A percentile compares a stretch with the other conserved stretches of the same genome.
phyloP scores from a whole-genome alignment of 2,113 vertebrate genomes.

The Oreochromis spilurus region DNA sequence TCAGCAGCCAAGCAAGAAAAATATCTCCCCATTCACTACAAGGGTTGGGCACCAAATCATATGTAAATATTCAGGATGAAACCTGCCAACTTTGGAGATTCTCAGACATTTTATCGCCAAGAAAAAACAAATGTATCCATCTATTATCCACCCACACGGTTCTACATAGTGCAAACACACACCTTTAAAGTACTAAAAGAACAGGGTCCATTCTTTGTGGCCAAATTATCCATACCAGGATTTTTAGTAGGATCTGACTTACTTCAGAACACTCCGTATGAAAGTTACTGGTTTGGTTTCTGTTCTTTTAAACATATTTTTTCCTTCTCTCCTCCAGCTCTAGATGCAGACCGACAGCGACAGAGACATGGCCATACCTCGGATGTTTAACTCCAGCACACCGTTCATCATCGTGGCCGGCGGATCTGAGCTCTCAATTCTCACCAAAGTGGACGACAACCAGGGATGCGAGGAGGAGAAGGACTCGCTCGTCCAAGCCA shows the following conservation, averaged over 20 bases:
- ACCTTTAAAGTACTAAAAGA: not conserved
- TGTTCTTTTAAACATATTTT: not conserved
- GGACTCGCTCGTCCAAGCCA: constrained; percentile 27
- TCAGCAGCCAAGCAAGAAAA: not conserved
- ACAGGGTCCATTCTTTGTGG: not conserved
- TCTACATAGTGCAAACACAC: not conserved
- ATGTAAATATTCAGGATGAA: not conserved
- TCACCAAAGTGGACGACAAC: constrained; percentile 12
- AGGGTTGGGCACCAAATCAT: not conserved
- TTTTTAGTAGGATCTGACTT: not conserved
- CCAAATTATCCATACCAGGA: not conserved
- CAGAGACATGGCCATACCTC: constrained; percentile 55
- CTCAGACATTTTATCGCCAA: not conserved
- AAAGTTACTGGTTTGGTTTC: rapidly evolving
- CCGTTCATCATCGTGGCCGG: constrained; percentile 20
- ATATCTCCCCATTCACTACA: not conserved
- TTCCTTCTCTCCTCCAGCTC: not conserved
- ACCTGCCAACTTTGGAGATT: not conserved
- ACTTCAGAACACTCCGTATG: not conserved
- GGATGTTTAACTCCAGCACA: constrained; percentile 43
- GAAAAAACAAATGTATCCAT: not conserved
- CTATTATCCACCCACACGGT: rapidly evolving
- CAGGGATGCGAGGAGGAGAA: constrained; percentile 20
- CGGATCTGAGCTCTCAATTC: constrained; percentile 15
- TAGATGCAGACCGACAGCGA: not conserved